Evolutionary conservation across 2,888 invertebrate genomes (phyloP), one percentile per base, ranked within the genome.

Genomic region (Alloplasta piceator): DNA sequence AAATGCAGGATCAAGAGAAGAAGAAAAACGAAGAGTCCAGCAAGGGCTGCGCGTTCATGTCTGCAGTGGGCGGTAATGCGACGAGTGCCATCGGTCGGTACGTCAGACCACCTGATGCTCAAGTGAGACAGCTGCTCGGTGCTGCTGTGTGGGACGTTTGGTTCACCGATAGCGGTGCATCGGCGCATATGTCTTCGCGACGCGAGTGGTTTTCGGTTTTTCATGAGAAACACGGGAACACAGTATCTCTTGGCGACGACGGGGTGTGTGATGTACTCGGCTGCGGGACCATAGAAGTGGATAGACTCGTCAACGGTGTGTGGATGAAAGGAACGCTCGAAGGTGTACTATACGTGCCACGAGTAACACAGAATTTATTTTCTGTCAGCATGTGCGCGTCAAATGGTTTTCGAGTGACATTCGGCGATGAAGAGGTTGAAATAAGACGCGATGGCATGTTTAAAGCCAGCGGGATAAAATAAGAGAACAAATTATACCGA

Each of bases 361-460:
- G 80, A 0, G 75, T 91, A 43, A 46, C 81, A 14, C 87, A 87
- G 82, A 90, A 91, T 67, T 71, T 91, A n/a, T 90, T 91, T 67
- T 91, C 89, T 0, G 90, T 90, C 81, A 90, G 89, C 4, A 85
- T 72, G 3, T 68, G 83, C 1, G 87, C 87, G 2, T 81, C 84
- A 9, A 86, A 86, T 83, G 85, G 85, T 0, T 72, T 61, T 46
- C 39, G 14, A 36, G 72, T 63, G 9, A 39, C 87, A 0, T 90
- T 89, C 63, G 84, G 85, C 39, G 74, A 78, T 10, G 36, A 80
- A 10, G 6, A 55, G 7, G 86, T 84, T 0, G 50, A 80, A 43
- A 80, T 88, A 5, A 64, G 52, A 48, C 60, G 85, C 43, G 60
- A 78, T n/a, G 70, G 66, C n/a, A 46, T 61, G 6, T 0, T 85